Percentiles rank a stretch among this genome's conserved stretches.
Evolutionary conservation across 2,113 vertebrate genomes (phyloP).

Genomic region (Mastomys natalensis): DNA sequence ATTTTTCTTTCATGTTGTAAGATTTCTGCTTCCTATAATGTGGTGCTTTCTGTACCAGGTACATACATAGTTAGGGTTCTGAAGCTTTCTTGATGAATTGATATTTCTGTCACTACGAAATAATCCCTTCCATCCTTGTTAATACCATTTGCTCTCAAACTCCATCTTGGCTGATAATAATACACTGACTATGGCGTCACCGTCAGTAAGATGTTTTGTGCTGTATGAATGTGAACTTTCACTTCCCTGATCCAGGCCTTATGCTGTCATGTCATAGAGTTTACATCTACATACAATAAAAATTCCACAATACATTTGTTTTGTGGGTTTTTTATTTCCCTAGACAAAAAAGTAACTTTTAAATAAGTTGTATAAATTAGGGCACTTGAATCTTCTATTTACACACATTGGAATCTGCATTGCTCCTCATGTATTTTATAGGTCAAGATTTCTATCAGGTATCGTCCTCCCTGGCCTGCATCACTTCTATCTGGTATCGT

Average conservation of each 20-base stretch:
- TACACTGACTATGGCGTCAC: not conserved
- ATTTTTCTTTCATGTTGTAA: slow-evolving; percentile 30
- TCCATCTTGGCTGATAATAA: too few species aligned
- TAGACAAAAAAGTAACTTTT: slow-evolving; percentile 8
- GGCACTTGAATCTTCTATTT: not conserved
- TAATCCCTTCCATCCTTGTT: not conserved
- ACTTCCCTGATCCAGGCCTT: not conserved
- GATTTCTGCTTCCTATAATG: not conserved
- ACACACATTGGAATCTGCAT: not conserved
- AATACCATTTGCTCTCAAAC: slow-evolving; percentile 11
- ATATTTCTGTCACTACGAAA: not conserved
- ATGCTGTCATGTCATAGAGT: not conserved
- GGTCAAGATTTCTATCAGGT: not conserved
- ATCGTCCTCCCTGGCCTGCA: not conserved
- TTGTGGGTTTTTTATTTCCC: not conserved
- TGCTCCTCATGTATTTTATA: not conserved
- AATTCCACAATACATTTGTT: not conserved
- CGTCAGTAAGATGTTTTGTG: not conserved
- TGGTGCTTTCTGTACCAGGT: not conserved
- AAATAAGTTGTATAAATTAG: slow-evolving; percentile 2
- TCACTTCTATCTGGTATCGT: not conserved
- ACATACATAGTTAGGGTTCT: not conserved
- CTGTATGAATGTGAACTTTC: not conserved
- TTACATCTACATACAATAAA: not conserved
- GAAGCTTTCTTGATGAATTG: not conserved